Percentiles rank a stretch among this genome's conserved stretches.
Evolutionary conservation across 2,888 invertebrate species (phyloP).

Genomic region (Drosophila tripunctata): DNA sequence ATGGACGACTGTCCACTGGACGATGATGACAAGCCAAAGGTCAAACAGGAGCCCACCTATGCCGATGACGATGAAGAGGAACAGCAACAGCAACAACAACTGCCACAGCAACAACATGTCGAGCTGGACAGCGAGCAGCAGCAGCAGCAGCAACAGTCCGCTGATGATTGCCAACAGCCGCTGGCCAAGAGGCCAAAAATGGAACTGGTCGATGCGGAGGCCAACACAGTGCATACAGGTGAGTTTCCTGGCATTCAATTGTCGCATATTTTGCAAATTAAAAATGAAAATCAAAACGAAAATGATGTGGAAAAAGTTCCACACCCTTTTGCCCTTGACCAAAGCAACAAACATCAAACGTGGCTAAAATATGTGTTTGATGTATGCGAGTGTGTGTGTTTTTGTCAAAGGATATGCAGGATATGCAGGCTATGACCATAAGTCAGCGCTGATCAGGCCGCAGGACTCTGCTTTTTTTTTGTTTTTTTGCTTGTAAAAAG

Average conservation of each 20-base stretch:
- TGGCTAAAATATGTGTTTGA: slow-evolving; percentile 73
- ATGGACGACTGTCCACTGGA: slow-evolving; percentile 38
- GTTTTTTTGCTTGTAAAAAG: too few relatives aligned
- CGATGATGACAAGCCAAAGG: slow-evolving; percentile 59
- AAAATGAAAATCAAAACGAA: slow-evolving; percentile 11
- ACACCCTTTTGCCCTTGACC: slow-evolving; percentile 30
- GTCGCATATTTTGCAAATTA: slow-evolving; percentile 45
- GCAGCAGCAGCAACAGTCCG: neutral
- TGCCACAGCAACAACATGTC: neutral
- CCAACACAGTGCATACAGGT: slow-evolving; percentile 96
- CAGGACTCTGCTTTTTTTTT: slow-evolving; percentile 34
- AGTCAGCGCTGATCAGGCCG: slow-evolving; percentile 68
- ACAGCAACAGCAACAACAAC: slow-evolving; percentile 26
- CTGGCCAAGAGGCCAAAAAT: slow-evolving; percentile 90
- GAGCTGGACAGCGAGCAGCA: slow-evolving; percentile 26
- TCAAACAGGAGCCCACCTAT: slow-evolving; percentile 76
- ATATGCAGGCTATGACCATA: too few relatives aligned
- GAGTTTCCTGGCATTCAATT: slow-evolving; percentile 82
- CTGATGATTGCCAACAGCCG: slow-evolving; percentile 82
- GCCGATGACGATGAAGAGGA: slow-evolving; percentile 59
- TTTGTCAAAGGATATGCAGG: slow-evolving; percentile 51
- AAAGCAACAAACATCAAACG: slow-evolving; percentile 49
- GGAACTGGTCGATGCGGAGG: slow-evolving; percentile 94
- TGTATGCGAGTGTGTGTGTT: slow-evolving; percentile 36
- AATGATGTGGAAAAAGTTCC: too few relatives aligned